Conservation (phyloP, 2,797 vertebrate species). For the Onychomys leucogaster region DNA sequence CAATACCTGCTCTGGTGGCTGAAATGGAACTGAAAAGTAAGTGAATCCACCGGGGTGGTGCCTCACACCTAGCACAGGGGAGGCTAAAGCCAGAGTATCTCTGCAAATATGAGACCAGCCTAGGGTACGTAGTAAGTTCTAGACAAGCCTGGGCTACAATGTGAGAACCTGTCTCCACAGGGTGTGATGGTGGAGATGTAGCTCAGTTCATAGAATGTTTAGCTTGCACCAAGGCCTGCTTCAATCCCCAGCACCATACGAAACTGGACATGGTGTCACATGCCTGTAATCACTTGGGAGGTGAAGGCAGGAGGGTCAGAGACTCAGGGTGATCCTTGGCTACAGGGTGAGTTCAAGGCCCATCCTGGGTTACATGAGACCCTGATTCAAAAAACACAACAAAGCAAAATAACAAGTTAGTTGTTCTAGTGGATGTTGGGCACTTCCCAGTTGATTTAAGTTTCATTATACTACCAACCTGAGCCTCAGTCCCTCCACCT, state of each 20-base stretch:
- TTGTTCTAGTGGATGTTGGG: not conserved
- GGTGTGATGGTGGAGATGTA: not conserved
- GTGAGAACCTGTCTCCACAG: not conserved
- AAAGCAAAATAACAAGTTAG: not conserved
- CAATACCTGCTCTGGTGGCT: rapidly evolving
- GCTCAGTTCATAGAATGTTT: not conserved
- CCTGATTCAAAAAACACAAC: not conserved
- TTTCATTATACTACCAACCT: not conserved
- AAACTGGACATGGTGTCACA: not conserved
- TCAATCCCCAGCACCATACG: not conserved
- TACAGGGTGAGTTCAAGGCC: not conserved
- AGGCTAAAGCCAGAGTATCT: not conserved
- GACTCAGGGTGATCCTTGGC: not conserved
- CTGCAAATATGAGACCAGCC: not conserved
- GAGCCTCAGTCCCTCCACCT: not conserved
- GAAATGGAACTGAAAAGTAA: not conserved
- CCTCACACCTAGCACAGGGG: not conserved
- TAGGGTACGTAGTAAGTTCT: not conserved
- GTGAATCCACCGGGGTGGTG: too few species aligned
- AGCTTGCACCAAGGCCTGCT: not conserved
- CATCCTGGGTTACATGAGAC: not conserved
- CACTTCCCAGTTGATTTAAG: not conserved
- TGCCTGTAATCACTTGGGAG: not conserved
- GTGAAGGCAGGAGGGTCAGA: not conserved
- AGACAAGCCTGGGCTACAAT: not conserved